A percentile compares a stretch with the other conserved stretches of the same genome.
These are phyloP conservation scores for Neoarius graeffei DNA, from an alignment of 2,113 vertebrate species.

Conservation along the genomic window DNA sequence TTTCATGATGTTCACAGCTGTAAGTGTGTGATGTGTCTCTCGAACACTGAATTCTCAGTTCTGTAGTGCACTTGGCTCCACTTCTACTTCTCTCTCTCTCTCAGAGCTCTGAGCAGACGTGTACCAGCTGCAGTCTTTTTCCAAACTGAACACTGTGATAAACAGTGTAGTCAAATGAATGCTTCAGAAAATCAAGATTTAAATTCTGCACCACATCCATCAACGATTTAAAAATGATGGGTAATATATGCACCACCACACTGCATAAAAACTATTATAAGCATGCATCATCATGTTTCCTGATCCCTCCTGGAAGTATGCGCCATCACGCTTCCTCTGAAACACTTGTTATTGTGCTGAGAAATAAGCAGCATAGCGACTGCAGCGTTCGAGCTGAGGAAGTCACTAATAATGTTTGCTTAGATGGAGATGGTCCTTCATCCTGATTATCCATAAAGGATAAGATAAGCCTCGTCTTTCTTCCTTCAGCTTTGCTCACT, in stretches of 20 bases:
- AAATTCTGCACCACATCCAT: not conserved
- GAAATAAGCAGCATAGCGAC: not conserved
- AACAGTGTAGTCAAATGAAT: not conserved
- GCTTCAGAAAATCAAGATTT: conserved; percentile 9
- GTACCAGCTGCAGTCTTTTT: conserved; percentile 18
- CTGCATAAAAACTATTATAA: not conserved
- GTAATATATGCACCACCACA: not conserved
- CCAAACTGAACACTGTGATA: conserved; percentile 18
- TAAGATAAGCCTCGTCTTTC: conserved; percentile 2
- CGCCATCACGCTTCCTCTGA: not conserved
- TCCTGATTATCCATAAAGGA: conserved; percentile 28
- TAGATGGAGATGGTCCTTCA: not conserved
- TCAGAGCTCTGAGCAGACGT: not conserved
- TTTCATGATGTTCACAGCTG: conserved; percentile 15
- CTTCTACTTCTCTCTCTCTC: not conserved
- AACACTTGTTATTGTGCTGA: conserved; percentile 21
- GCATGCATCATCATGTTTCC: conserved; percentile 15
- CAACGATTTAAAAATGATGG: conserved; percentile 2
- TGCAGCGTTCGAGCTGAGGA: not conserved
- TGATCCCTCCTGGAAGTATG: conserved; percentile 10
- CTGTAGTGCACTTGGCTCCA: conserved; percentile 8
- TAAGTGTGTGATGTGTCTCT: conserved; percentile 5
- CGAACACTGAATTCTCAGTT: conserved; percentile 11
- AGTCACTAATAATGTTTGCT: not conserved
- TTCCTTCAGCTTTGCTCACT: not conserved